Base-by-base conservation (phyloP, 2,113 vertebrate species). In the Sigmodon hispidus region DNA sequence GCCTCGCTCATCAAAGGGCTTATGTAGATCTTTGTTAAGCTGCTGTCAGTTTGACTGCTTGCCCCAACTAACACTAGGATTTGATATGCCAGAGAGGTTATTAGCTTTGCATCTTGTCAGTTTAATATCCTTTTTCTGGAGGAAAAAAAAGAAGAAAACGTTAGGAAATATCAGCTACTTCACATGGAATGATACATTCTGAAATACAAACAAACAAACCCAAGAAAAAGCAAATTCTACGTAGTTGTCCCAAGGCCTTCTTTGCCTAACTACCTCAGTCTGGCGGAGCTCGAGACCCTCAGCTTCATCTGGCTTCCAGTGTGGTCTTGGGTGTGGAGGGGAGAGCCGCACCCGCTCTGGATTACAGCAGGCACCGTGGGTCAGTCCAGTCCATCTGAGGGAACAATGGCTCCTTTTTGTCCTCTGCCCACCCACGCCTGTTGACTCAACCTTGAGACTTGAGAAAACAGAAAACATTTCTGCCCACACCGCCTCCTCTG, bases 381-480 rank as follows among this genome's bases (percentile, higher is more conserved):
- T 95, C 65, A 93, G 91, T 57, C 63, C 65, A 85, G 96, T 94
- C 63, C 77, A 36, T 89, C 34, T 2, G 57, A 92, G 94, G 57
- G 90, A 98, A 97, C 96, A 97, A 98, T 94, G 89, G 94, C 43
- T 83, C 90, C 81, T 96, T 97, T 87, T 90, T 97, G 92, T 95
- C 76, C 73, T 36, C 84, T 70, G 76, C 48, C 90, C 76, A 96
- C 96, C 94, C 94, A 97, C 97, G 5, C 90, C 95, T 96, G 97
- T 98, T 98, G 96, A 96, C 94, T 98, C 97, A 96, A 97, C 95
- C 94, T 96, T 96, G 86, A 43, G 97, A 95, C 93, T 92, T 97
- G 97, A 96, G 94, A 97, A 98, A 98, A 97, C 97, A 98, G 93
- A 97, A 93, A 95, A 96, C 73, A 43, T 96, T 96, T 95, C 96